Percentiles rank a stretch among this genome's conserved stretches.
These are phyloP conservation scores for Leptinotarsa juncta DNA, from an alignment of 2,888 invertebrate genomes.

Conservation along the genomic window DNA sequence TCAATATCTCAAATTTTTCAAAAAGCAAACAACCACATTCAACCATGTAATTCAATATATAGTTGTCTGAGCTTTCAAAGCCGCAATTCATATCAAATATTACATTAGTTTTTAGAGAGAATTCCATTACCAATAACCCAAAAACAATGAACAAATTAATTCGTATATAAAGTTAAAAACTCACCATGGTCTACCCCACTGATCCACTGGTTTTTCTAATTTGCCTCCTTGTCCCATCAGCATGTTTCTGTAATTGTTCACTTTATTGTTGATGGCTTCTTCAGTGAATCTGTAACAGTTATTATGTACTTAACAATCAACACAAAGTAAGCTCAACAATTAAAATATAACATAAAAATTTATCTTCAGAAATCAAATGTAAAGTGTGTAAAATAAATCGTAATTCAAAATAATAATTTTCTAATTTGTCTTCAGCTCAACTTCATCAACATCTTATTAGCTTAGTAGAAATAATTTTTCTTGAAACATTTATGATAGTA, in stretches of 20 bases:
- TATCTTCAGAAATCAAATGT: too few species aligned
- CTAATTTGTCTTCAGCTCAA: background rate
- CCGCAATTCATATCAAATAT: too few species aligned
- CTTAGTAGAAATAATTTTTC: constrained; percentile 42
- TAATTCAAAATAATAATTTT: too few species aligned
- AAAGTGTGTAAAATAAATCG: too few species aligned
- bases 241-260: constrained; percentile 88
- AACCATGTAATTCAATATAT: too few species aligned
- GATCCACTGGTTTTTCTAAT: constrained; percentile 77
- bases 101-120: background rate
- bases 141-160: too few species aligned
- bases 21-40: too few species aligned
- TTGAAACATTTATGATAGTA: too few species aligned
- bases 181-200: constrained; percentile 87
- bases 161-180: constrained; percentile 55
- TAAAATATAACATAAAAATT: too few species aligned
- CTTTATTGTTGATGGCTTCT: constrained; percentile 88
- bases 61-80: too few species aligned
- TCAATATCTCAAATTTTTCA: too few species aligned
- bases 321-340: background rate
- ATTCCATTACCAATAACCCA: background rate
- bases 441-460: constrained; percentile 6
- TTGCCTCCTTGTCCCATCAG: constrained; percentile 76
- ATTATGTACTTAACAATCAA: constrained; percentile 73
- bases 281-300: constrained; percentile 82